Evolutionary conservation across 2,797 vertebrate genomes (phyloP), one percentile per base, ranked within the genome.

Genomic region (Erithacus rubecula): DNA sequence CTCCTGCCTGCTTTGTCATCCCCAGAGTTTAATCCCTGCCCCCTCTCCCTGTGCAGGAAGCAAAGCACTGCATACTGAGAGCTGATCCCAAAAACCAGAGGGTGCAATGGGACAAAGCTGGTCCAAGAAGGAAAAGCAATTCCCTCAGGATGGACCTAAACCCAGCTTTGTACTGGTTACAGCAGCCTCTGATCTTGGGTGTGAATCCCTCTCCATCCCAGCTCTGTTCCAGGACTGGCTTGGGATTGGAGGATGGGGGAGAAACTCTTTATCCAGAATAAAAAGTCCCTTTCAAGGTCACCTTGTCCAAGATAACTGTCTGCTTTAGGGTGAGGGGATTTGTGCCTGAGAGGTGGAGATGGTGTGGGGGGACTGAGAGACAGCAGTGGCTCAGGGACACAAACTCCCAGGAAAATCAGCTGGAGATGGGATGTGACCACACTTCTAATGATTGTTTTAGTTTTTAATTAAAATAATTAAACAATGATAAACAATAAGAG

Each of bases 61-160:
- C 24, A 49, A 56, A 65, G 26, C 13, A 7, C 51, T 49, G 51
- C n/a, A 21, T 52, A 14, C 13, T 17, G 59, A 34, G 51, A 30
- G 24, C 43, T 30, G 43, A 56, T 41, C 30, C 59, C 69, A 36
- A 30, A 30, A 49, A 2, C 7, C 36, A 17, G 34, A 29, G 16
- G 34, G 41, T 34, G 69, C 36, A 41, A 6, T 12, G 51, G 81
- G 69, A 21, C 51, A 41, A 11, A 49, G 43, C 36, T 74, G 69
- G 26, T 30, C 51, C 9, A 9, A 49, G 26, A 41, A 21, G 36
- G 43, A 83, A 30, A 41, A 74, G 30, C 24, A 30, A 14, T 64
- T 72, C 30, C 34, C 34, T 56, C 0, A 0, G 41, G 41, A 41
- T 49, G 41, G 20, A 9, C 20, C 24, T 14, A 9, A 74, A 10